Evolutionary conservation across 2,113 vertebrate species (phyloP), one percentile per base, ranked within the genome.

Genomic region (Catharus minimus): DNA sequence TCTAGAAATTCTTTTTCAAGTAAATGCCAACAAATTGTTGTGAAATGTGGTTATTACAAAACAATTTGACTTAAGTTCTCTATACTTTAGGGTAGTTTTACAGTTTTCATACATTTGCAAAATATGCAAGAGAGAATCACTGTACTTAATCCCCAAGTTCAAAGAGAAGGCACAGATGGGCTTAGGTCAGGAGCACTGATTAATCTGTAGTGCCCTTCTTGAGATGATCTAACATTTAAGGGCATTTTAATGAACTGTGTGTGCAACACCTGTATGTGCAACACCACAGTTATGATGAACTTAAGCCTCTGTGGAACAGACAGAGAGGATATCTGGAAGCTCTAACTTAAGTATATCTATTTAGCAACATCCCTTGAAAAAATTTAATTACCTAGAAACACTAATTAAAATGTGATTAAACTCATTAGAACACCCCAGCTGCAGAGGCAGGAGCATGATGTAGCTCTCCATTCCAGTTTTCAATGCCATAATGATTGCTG

Each of bases 401-500:
- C 49, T 79, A 86, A 86, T 46, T 90, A 62, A 91, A 66, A 28
- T 43, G 47, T 81, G 46, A 83, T 82, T 88, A 88, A 78, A 82
- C 9, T 66, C 62, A 89, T 20, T n/a, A 80, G 41, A 87, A 87
- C 47, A 71, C 43, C 49, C 52, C 39, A 14, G 39, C 9, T 92
- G 73, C 58, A 76, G 65, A 83, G 16, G 47, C 26, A 93, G 28
- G 41, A 83, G 69, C 19, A 22, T 0, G 0, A 41, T 13, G 10
- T 11, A 74, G 13, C 14, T 77, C 72, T 46, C 43, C 23, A 15
- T 57, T 58, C 26, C 43, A 28, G 60, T 61, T 74, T 23, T 43
- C 5, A 13, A 17, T 52, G 79, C 39, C 30, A 7, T 50, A 11
- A 55, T 0, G 0, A 56, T 6, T 77, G 36, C 26, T 3, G 6